phyloP scores from a whole-genome alignment of 2,113 vertebrate species.

The Oxygymnocypris stewartii region DNA sequence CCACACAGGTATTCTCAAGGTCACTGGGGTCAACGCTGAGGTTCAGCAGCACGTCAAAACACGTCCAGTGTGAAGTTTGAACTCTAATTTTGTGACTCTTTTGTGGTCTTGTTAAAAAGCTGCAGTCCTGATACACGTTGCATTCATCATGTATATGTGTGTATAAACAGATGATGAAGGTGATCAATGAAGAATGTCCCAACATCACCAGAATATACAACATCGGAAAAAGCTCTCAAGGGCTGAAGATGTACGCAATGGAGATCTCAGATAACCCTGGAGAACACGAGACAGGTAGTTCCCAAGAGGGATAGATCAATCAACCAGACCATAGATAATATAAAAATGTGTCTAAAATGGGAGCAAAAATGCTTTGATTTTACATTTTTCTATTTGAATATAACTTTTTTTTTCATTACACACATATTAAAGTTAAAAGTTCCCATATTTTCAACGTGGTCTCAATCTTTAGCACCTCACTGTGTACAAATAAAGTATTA shows the following conservation, averaged over 20 bases:
- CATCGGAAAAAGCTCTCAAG: constrained; percentile 88
- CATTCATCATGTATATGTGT: neutral
- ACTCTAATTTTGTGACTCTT: constrained; percentile 17
- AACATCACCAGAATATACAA: constrained; percentile 93
- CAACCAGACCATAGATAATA: no score
- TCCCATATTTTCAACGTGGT: no score
- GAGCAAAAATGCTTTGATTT: no score
- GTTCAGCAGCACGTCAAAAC: neutral
- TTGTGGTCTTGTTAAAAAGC: neutral
- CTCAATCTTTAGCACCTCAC: neutral
- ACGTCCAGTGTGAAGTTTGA: neutral
- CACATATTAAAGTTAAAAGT: no score
- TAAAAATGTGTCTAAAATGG: no score
- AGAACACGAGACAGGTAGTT: constrained; percentile 86
- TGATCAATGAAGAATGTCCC: constrained; percentile 91
- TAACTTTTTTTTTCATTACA: no score
- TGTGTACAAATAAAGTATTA: neutral
- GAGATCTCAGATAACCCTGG: constrained; percentile 91
- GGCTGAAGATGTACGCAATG: constrained; percentile 91
- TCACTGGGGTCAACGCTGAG: constrained; percentile 18
- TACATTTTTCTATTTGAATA: no score
- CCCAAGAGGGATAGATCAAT: no score
- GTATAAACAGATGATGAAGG: constrained; percentile 87
- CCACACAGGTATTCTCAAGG: constrained; percentile 7
- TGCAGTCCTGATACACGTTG: neutral